Evolutionary conservation across 2,888 invertebrate genomes (phyloP), one percentile per base, ranked within the genome.

Genomic region (Panzeria rudis): DNA sequence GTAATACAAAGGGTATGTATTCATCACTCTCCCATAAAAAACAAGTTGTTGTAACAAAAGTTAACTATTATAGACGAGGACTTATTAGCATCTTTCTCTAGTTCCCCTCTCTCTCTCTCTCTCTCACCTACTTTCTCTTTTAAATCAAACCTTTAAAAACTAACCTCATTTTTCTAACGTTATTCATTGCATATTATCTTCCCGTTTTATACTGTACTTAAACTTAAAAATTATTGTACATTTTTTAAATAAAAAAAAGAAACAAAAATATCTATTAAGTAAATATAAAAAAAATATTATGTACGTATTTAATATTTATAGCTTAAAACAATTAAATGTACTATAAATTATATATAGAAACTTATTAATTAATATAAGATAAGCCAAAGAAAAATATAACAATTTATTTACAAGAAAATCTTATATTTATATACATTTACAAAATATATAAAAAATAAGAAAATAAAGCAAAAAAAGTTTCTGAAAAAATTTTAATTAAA

Each of bases 341-440:
- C 25, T 64, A 38, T 80, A 86, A 69, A 73, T 83, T 73, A 83
- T 83, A 83, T 83, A 73, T 80, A 77, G 68, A 82, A 61, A 78
- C 78, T 76, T 82, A 69, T 83, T 86, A 87, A 88, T 87, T 86
- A 87, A 86, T 89, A 87, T 92, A 92, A 92, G 92, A 90, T 92
- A 92, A 92, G 92, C 92, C 92, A 92, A 92, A 92, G 91, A 91
- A 90, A 88, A 77, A 78, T 80, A 62, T 54, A 72, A 72, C 54
- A 72, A 72, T 80, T 84, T 84, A 85, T 83, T 59, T 77, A 78
- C 80, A 81, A 86, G 66, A 78, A 73, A 77, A 69, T 47, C 25
- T 41, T 69, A 50, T 38, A 38, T 73, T 76, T 59, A 72, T 64
- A 44, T 44, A 32, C 32, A 32, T 32, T 25, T 32, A 86, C 75